phyloP scores from a whole-genome alignment of 1,140 invertebrate species.

The Aphelenchoides avenae region DNA sequence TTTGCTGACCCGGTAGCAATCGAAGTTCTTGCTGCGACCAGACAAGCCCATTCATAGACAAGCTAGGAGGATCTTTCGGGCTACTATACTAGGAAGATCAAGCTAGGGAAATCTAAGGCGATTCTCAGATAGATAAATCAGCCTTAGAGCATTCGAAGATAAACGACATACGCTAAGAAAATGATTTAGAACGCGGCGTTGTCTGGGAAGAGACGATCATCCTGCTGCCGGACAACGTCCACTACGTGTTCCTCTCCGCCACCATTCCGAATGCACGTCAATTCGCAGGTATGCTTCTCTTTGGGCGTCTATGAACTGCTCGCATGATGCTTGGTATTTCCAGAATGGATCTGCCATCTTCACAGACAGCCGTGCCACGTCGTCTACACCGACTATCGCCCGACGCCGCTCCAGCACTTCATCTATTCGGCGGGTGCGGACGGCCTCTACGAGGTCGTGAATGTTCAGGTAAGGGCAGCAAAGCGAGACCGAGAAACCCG shows the following conservation, averaged over 20 bases:
- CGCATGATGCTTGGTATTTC: conserved; percentile 15
- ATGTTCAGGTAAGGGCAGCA: conserved; percentile 72
- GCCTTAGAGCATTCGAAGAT: no score
- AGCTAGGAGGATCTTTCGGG: no score
- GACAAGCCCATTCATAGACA: no score
- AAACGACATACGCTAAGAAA: no score
- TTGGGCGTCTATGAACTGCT: neutral
- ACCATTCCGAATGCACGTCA: conserved; percentile 97
- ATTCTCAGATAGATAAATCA: no score
- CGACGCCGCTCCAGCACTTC: conserved; percentile 94
- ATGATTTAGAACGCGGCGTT: conserved; percentile 84
- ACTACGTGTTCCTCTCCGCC: conserved; percentile 86
- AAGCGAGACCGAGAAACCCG: no score
- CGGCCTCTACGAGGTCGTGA: conserved; percentile 89
- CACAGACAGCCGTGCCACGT: conserved; percentile 94
- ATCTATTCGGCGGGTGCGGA: conserved; percentile 90
- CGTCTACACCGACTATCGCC: conserved; percentile 95
- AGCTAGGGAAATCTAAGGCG: no score
- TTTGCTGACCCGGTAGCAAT: no score
- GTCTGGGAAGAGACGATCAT: conserved; percentile 99
- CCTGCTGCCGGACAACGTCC: conserved; percentile 87
- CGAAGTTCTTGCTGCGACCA: no score
- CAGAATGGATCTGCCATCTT: conserved; percentile 91
- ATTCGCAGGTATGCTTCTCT: conserved; percentile 68
- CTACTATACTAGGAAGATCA: no score